phyloP scores from a whole-genome alignment of 2,113 vertebrate genomes.

The Perccottus glenii region DNA sequence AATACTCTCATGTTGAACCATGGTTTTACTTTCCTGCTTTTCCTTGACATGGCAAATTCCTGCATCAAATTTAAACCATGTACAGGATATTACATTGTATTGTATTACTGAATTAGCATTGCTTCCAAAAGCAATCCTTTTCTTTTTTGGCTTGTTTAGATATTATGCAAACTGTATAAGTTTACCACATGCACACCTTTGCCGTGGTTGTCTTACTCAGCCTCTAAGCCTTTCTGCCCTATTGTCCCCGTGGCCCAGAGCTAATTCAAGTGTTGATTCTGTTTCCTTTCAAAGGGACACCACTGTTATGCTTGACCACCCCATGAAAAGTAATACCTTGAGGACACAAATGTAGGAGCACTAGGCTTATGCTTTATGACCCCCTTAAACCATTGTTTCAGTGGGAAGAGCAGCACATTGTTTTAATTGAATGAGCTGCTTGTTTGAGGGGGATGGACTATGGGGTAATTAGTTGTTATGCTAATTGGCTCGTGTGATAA shows the following conservation, averaged over 20 bases:
- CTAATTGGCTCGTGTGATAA: conserved; percentile 71
- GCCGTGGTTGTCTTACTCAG: conserved; percentile 8
- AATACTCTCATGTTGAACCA: background rate
- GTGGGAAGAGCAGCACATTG: conserved; percentile 48
- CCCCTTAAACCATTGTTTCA: conserved; percentile 54
- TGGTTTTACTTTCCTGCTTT: conserved; percentile 1
- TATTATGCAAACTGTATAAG: background rate
- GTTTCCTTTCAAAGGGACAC: conserved; percentile 39
- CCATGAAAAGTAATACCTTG: conserved; percentile 47
- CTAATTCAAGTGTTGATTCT: conserved; percentile 36
- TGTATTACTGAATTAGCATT: conserved; percentile 11
- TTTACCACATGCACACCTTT: conserved; percentile 5
- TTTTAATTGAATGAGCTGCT: conserved; percentile 66
- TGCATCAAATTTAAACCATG: conserved; percentile 6
- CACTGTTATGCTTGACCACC: conserved; percentile 40
- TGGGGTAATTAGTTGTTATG: conserved; percentile 70
- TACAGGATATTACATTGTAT: conserved; percentile 8
- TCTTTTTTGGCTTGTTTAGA: background rate
- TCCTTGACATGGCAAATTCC: conserved; percentile 1
- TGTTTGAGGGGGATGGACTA: conserved; percentile 35
- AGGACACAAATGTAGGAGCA: conserved; percentile 39
- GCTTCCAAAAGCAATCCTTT: background rate
- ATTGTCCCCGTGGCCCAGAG: conserved; percentile 5
- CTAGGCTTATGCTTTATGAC: conserved; percentile 17
- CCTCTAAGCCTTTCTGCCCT: background rate